Evolutionary conservation across 2,888 invertebrate genomes (phyloP).

Genomic region (Didymodactylos carnosus): DNA sequence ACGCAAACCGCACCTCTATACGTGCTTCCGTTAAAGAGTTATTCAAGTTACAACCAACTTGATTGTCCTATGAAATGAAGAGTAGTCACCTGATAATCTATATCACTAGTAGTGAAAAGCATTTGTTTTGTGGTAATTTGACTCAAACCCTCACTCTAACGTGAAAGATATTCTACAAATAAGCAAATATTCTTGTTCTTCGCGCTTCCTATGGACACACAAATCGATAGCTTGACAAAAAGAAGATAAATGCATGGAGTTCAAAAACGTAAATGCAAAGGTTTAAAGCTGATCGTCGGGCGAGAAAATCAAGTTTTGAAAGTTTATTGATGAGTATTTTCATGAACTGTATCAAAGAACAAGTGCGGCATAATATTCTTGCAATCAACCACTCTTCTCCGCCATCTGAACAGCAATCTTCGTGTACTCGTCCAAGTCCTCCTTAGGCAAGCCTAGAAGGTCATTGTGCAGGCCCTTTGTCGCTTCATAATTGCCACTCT

Average conservation of each 20-base stretch:
- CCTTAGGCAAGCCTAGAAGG: background rate
- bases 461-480: background rate
- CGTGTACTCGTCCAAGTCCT: background rate
- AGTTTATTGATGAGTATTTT: background rate
- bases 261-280: background rate
- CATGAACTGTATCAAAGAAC: background rate
- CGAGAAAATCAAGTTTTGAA: background rate
- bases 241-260: no score
- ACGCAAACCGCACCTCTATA: no score
- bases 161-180: background rate
- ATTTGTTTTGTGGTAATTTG: no score
- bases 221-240: background rate
- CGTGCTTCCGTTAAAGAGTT: no score
- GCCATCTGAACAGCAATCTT: background rate
- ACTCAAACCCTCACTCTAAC: no score
- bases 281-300: background rate
- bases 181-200: background rate
- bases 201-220: background rate
- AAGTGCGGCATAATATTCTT: background rate
- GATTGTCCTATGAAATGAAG: no score
- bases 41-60: no score
- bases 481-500: background rate
- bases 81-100: no score
- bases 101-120: no score
- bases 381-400: background rate